Base-by-base conservation (phyloP, 53 echinoderm and acorn worm genomes). In the Echinarachnius parma region DNA sequence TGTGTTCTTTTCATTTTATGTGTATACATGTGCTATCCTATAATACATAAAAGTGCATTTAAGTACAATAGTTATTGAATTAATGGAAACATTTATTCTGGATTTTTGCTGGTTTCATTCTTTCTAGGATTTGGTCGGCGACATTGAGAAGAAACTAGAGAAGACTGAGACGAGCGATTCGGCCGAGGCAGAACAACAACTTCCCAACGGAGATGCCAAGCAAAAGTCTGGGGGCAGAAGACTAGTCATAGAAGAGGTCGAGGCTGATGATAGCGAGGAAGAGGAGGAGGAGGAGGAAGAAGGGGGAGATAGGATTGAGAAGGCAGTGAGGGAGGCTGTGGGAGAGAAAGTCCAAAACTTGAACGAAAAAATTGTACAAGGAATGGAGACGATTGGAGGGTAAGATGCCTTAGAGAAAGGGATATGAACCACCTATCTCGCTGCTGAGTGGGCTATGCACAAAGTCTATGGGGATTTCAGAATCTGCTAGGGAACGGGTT, bases 221-320 rank as follows among this genome's bases (percentile, higher is more conserved):
- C 4, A 22, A 5, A 69, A 77, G 34, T 56, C 45, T 42, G 71
- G 77, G 9, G 96, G 96, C 4, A 57, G 84, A 54, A 52, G 96
- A 47, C 81, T 95, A 70, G 75, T 87, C 46, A 95, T 95, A 16
- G 66, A 90, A 47, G 96, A 95, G 50, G 90, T 95, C 0, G 96
- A 95, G 46, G 82, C 64, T 1, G 87, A 84, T 19, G 83, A 81
- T 39, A 48, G 59, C 4, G 63, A 55, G 0, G 81, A 84, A 9
- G 92, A 85, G 11, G 80, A 76, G 19, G 74, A 76, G 0, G 71
- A 35, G 16, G 2, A 53, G 26, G 61, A 37, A 21, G 76, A 54
- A 34, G 46, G 53, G 48, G 31, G 24, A 4, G 21, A 77, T 27
- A 28, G 33, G 36, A 30, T 16, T 13, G 46, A 29, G 48, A 74